These are phyloP conservation scores for Parnassius orleans DNA, from an alignment of 2,888 invertebrate species.

Conservation along the genomic window DNA sequence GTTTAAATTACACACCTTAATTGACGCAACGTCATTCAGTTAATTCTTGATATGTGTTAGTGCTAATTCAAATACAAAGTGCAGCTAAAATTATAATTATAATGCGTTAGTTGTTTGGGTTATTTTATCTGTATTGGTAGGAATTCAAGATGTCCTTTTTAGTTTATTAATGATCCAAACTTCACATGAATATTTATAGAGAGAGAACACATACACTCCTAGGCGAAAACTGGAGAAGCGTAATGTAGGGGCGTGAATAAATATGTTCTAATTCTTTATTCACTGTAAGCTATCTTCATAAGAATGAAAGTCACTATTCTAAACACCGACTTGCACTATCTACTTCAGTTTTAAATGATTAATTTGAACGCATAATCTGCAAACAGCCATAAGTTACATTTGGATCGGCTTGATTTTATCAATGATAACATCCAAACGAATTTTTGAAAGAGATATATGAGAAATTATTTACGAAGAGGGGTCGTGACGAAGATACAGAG, in stretches of 20 bases:
- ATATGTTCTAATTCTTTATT: constrained; percentile 60
- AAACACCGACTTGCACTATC: constrained; percentile 22
- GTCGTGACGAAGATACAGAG: constrained; percentile 68
- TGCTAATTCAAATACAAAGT: not conserved
- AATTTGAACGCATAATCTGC: constrained; percentile 13
- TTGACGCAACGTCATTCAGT: not conserved
- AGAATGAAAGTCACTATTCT: constrained; percentile 11
- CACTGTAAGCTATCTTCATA: constrained; percentile 39
- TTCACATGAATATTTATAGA: constrained; percentile 30
- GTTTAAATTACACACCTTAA: not conserved
- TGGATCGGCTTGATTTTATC: constrained; percentile 13
- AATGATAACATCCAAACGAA: constrained; percentile 13
- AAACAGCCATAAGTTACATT: constrained; percentile 11
- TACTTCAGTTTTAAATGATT: constrained; percentile 15
- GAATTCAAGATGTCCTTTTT: not conserved
- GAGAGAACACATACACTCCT: constrained; percentile 71
- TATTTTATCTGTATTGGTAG: not conserved
- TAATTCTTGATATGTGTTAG: not conserved
- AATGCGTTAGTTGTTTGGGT: not conserved
- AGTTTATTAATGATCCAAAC: too few species aligned
- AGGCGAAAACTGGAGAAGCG: constrained; percentile 35
- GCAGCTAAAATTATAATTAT: not conserved
- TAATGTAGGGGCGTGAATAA: constrained; percentile 51
- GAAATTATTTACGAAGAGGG: constrained; percentile 40
- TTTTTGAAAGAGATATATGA: constrained; percentile 13